A percentile compares a stretch with the other conserved stretches of the same genome.
phyloP scores from a whole-genome alignment of 2,888 invertebrate species.

The Formica aserva region DNA sequence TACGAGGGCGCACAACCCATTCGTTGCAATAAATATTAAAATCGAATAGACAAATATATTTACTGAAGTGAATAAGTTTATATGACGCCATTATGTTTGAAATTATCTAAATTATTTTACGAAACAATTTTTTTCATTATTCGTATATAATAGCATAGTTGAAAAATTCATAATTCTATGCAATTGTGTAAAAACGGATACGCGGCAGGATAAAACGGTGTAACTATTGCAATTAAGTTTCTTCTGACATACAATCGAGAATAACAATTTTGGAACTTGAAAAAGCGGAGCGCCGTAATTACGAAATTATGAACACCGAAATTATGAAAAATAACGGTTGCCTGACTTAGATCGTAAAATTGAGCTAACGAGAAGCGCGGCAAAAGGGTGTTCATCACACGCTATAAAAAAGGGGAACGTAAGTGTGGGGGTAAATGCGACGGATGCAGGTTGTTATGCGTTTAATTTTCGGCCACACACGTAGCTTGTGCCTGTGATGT shows the following conservation, averaged over 20 bases:
- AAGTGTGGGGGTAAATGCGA: constrained; percentile 75
- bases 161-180: neutral
- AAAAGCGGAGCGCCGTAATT: constrained; percentile 64
- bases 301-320: constrained; percentile 41
- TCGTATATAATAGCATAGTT: neutral
- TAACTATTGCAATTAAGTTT: constrained; percentile 67
- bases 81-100: neutral
- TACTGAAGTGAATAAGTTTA: neutral
- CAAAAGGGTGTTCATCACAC: constrained; percentile 69
- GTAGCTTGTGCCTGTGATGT: constrained; percentile 7
- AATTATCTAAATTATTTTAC: neutral
- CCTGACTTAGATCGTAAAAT: constrained; percentile 81
- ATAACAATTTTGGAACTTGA: constrained; percentile 61
- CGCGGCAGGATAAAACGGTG: constrained; percentile 53
- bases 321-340: constrained; percentile 74
- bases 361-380: constrained; percentile 81
- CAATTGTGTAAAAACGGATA: neutral
- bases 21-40: constrained; percentile 33
- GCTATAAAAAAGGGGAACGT: constrained; percentile 75
- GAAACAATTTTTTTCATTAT: neutral
- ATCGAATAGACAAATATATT: neutral
- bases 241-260: constrained; percentile 31
- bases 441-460: constrained; percentile 76
- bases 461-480: constrained; percentile 80
- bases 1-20: constrained; percentile 15